Conservation (phyloP, 92 coral and sea anemone genomes). For the Parazoanthus darwini region DNA sequence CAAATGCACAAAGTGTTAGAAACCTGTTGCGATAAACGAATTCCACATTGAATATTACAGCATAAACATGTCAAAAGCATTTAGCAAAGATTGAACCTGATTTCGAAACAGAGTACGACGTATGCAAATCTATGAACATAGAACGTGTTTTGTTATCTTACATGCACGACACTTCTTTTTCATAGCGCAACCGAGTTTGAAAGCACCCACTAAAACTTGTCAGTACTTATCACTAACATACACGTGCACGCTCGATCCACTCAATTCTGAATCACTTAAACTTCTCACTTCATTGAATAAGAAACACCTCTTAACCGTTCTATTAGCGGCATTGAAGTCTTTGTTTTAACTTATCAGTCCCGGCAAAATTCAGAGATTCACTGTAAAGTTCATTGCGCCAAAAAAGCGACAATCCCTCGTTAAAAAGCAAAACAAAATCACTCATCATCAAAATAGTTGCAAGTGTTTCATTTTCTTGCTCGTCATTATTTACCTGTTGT, state of each 20-base stretch:
- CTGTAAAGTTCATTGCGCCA: not conserved
- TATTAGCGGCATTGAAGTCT: no score
- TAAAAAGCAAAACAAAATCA: not conserved
- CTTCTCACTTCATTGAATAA: not conserved
- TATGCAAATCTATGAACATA: not conserved
- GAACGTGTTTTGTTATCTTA: not conserved
- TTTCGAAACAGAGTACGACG: not conserved
- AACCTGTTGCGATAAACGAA: constrained; percentile 12
- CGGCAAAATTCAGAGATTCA: not conserved
- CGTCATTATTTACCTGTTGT: not conserved
- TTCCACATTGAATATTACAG: not conserved
- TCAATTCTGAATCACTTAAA: no score
- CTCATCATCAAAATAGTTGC: not conserved
- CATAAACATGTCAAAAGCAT: not conserved
- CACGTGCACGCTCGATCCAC: no score
- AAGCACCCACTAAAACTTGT: not conserved
- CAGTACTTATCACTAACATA: not conserved
- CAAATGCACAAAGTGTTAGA: not conserved
- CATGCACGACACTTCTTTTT: no score
- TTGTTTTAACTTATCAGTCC: not conserved
- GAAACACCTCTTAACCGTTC: not conserved
- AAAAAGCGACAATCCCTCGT: not conserved
- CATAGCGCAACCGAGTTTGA: not conserved
- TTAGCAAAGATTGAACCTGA: not conserved
- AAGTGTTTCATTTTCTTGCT: not conserved